Base-by-base conservation (phyloP, 2,113 vertebrate species). In the Enhydra lutris region DNA sequence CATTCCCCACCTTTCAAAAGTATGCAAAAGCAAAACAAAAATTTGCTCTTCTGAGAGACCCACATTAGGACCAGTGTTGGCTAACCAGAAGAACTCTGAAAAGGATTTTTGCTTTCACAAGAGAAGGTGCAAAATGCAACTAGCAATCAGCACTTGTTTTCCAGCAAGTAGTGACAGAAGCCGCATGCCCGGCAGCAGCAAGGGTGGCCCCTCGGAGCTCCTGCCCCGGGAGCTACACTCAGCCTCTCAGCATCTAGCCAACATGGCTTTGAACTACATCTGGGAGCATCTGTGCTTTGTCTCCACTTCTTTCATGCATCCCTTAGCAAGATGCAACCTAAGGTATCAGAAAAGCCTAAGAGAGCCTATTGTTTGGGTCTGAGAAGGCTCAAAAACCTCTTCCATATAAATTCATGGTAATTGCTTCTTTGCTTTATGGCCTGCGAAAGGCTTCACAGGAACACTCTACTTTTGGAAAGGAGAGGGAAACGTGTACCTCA, bases 101-200 rank as follows among this genome's bases (percentile, higher is more conserved):
- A 47, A 79, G 31, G 76, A 79, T 50, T 52, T 79, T 52, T 21
- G 47, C 29, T 50, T 79, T 21, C 31, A 12, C 2, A 20, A 79
- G 50, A 52, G 50, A 79, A 34, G 24, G 42, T 17, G 31, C 3
- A 52, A 50, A n/a, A 31, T 20, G 29, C 34, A 79, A 34, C 47
- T 3, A 52, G 47, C 76, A 34, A 34, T n/a, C 76, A n/a, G 47
- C 17, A 31, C 31, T 79, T n/a, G 47, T 79, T 34, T 52, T 34
- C 10, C 47, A 11, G 47, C 31, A 3, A 20, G 76, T 9, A 0
- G 2, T 11, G 18, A 9, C 17, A 34, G 17, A 29, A 50, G 76
- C 76, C 34, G 29, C 0, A 1, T 12, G 47, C 31, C 17, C 1
- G 0, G 17, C 76, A 50, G 47, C 23, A 6, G 12, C 74, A 8